These are phyloP conservation scores for Syngnathoides biaculeatus DNA, from an alignment of 2,113 vertebrate species.

Conservation along the genomic window DNA sequence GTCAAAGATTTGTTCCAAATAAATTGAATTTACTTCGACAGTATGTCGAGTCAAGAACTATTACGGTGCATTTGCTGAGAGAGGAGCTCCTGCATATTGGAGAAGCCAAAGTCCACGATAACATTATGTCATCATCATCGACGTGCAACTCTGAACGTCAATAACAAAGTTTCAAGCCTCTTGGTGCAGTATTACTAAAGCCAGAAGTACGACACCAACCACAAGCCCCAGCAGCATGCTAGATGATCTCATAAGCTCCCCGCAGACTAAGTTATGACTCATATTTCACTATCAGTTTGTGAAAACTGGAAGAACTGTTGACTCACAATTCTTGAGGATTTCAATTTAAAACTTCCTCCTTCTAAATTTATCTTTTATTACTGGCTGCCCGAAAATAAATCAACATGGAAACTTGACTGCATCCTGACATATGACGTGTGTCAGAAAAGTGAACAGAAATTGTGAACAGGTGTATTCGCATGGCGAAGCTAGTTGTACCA, in stretches of 20 bases:
- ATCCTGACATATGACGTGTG: background rate
- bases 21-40: too few relatives aligned
- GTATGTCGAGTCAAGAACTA: too few relatives aligned
- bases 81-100: too few relatives aligned
- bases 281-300: constrained; percentile 28
- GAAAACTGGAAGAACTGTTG: background rate
- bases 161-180: background rate
- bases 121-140: too few relatives aligned
- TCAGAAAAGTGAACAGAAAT: background rate
- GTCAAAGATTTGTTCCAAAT: too few relatives aligned
- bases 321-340: background rate
- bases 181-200: background rate
- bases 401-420: background rate
- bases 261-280: constrained; percentile 49
- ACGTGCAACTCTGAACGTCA: background rate
- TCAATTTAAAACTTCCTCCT: background rate
- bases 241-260: constrained; percentile 9
- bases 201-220: background rate
- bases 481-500: background rate
- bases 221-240: background rate
- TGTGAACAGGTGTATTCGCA: background rate
- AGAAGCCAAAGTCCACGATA: too few relatives aligned
- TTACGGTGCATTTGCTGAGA: too few relatives aligned
- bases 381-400: constrained; percentile 1
- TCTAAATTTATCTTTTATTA: constrained; percentile 1